Conservation (phyloP, 2,797 vertebrate species). For the Eupleurogrammus muticus region DNA sequence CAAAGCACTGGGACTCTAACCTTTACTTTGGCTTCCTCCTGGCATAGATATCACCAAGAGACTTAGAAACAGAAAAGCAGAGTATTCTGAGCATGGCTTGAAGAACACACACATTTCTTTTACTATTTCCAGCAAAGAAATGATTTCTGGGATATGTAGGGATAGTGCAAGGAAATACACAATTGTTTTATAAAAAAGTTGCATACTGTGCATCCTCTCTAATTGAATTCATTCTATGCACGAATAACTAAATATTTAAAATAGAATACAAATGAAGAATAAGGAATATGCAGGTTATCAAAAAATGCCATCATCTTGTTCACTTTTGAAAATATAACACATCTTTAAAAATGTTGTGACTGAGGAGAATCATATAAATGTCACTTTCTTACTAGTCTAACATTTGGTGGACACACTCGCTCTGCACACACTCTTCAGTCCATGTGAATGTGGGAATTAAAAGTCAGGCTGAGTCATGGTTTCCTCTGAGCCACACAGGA, state of each 20-base stretch:
- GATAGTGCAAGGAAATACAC: background rate
- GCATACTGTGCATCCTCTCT: background rate
- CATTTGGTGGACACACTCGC: background rate
- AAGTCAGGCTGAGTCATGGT: background rate
- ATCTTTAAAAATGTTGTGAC: background rate
- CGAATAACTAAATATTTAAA: conserved; percentile 4
- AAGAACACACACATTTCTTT: background rate
- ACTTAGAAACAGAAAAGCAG: conserved; percentile 10
- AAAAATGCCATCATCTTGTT: background rate
- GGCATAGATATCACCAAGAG: background rate
- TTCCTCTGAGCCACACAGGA: conserved; percentile 10
- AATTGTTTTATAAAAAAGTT: background rate
- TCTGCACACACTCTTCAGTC: background rate
- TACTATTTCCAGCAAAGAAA: background rate
- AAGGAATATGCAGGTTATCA: background rate
- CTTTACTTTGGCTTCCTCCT: conserved; percentile 56
- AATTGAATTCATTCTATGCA: background rate
- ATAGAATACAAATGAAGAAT: background rate
- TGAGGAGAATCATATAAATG: background rate
- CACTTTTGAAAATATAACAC: background rate
- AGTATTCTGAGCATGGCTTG: background rate
- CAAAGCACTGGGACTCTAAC: conserved; percentile 53
- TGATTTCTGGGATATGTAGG: background rate
- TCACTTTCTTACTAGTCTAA: background rate
- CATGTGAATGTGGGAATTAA: conserved; percentile 1